Percentiles rank a stretch among this genome's conserved stretches.
phyloP scores from a whole-genome alignment of 1,140 invertebrate genomes.

The Mylabris phalerata region DNA sequence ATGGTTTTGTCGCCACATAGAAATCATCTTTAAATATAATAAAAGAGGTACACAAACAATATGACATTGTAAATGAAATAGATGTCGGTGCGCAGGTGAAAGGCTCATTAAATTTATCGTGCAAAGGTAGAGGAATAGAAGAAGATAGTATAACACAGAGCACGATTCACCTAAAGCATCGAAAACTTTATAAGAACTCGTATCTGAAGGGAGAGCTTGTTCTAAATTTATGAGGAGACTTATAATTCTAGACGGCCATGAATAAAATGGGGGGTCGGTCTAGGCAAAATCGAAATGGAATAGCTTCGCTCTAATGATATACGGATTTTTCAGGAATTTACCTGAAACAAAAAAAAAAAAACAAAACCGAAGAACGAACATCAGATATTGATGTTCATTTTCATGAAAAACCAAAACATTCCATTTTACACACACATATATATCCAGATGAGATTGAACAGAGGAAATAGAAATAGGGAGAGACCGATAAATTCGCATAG shows the following conservation, averaged over 20 bases:
- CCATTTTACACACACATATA: too few relatives aligned
- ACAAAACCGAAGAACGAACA: too few relatives aligned
- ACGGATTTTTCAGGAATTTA: too few relatives aligned
- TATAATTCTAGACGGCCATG: slow-evolving; percentile 11
- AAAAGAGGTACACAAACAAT: too few relatives aligned
- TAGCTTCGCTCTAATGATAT: background rate
- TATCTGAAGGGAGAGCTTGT: slow-evolving; percentile 12
- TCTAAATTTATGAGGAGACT: slow-evolving; percentile 10
- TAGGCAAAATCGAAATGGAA: background rate
- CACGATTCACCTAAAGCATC: background rate
- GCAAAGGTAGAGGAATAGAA: slow-evolving; percentile 3
- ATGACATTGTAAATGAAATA: slow-evolving; percentile 11
- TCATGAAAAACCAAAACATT: too few relatives aligned
- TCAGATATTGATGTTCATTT: too few relatives aligned
- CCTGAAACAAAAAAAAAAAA: too few relatives aligned
- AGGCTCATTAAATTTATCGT: slow-evolving; percentile 14
- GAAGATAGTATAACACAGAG: background rate
- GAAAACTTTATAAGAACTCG: slow-evolving; percentile 15
- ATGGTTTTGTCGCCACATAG: too few relatives aligned
- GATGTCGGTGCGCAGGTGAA: slow-evolving; percentile 3
- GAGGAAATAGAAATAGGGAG: too few relatives aligned
- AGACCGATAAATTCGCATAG: too few relatives aligned
- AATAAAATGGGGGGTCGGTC: slow-evolving; percentile 2
- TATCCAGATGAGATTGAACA: too few relatives aligned
- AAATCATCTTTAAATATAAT: too few relatives aligned